A percentile compares a stretch with the other conserved stretches of the same genome.
Conservation (phyloP, 2,888 invertebrate species). For the Drosophila gaucha region DNA sequence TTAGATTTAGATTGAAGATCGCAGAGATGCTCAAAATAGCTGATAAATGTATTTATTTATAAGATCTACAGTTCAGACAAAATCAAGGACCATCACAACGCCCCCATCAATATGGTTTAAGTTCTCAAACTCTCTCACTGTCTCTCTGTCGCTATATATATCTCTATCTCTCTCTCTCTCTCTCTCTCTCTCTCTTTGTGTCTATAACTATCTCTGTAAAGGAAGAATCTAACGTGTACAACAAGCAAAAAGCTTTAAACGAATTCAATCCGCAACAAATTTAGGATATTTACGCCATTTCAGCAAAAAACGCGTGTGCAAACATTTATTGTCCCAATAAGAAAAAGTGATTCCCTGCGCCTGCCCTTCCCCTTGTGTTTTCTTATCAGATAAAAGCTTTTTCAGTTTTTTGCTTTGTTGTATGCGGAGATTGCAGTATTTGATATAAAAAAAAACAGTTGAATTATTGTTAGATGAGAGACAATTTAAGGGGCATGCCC, state of each 20-base stretch:
- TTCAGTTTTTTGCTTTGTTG: constrained; percentile 38
- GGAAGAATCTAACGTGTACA: constrained; percentile 39
- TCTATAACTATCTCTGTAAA: constrained; percentile 45
- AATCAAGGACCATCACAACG: constrained; percentile 2
- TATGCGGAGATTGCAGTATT: constrained; percentile 71
- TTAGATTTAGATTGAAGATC: constrained; percentile 31
- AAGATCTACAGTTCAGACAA: constrained; percentile 5
- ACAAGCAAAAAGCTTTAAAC: constrained; percentile 10
- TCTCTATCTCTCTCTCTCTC: constrained; percentile 7
- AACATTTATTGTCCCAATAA: constrained; percentile 35
- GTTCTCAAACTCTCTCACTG: constrained; percentile 1
- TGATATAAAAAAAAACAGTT: constrained; percentile 51
- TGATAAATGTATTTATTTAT: constrained; percentile 25
- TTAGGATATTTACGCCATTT: constrained; percentile 28
- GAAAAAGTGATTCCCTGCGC: constrained; percentile 62
- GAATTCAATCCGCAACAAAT: too few species aligned
- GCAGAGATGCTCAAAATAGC: constrained; percentile 46
- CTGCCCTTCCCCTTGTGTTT: not conserved
- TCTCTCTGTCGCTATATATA: constrained; percentile 2
- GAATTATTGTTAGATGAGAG: constrained; percentile 53
- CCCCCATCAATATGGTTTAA: constrained; percentile 16
- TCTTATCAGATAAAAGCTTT: constrained; percentile 30
- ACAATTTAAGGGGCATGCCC: constrained; percentile 69
- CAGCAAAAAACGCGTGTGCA: constrained; percentile 37
- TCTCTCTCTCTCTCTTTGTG: constrained; percentile 10